phyloP scores from a whole-genome alignment of 2,888 invertebrate genomes.

The Drosophila infuscata region DNA sequence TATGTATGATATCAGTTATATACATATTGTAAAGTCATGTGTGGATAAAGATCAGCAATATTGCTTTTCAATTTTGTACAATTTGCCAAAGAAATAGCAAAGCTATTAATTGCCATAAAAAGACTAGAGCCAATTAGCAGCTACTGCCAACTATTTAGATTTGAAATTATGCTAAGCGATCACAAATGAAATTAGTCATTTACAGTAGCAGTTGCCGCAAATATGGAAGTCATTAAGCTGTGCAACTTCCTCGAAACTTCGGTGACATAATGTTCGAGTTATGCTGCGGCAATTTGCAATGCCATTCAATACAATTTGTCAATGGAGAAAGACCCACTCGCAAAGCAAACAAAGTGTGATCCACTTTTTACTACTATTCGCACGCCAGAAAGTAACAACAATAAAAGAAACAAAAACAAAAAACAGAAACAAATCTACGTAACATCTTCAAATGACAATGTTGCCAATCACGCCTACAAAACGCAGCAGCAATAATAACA shows the following conservation, averaged over 20 bases:
- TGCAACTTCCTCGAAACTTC: conserved; percentile 52
- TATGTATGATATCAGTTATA: conserved; percentile 24
- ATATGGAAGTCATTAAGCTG: conserved; percentile 47
- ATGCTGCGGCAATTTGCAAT: conserved; percentile 55
- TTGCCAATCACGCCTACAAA: conserved; percentile 58
- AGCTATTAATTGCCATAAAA: conserved; percentile 35
- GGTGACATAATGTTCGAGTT: conserved; percentile 57
- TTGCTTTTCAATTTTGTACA: conserved; percentile 24
- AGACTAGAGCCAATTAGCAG: conserved; percentile 37
- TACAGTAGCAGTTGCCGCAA: conserved; percentile 26
- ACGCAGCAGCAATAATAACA: conserved; percentile 19
- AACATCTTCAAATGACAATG: conserved; percentile 45
- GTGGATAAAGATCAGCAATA: conserved; percentile 21
- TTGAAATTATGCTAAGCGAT: conserved; percentile 48
- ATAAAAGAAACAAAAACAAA: conserved; percentile 14
- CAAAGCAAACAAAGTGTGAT: conserved; percentile 62
- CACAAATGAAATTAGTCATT: conserved; percentile 35
- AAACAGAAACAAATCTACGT: conserved; percentile 39
- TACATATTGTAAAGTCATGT: conserved; percentile 2
- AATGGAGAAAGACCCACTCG: conserved; percentile 23
- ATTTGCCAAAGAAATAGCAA: conserved; percentile 15
- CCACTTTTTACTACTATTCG: conserved; percentile 60
- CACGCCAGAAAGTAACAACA: conserved; percentile 51
- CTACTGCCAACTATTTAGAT: conserved; percentile 40
- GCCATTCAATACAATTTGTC: conserved; percentile 61